These are phyloP conservation scores for Hippotragus niger DNA, from an alignment of 2,113 vertebrate genomes.

Conservation along the genomic window DNA sequence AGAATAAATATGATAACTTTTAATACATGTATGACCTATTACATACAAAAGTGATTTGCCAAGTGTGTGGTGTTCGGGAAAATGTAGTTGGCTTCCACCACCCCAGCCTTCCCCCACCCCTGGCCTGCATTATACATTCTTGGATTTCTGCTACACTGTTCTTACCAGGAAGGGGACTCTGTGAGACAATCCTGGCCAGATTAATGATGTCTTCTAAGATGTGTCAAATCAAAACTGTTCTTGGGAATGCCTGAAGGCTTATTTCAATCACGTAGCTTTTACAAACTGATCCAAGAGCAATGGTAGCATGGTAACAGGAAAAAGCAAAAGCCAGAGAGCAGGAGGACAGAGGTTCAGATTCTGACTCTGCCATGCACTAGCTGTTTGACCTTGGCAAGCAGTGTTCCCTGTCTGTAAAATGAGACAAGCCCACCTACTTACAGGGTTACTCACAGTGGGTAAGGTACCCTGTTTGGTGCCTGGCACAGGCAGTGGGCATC, in stretches of 20 bases:
- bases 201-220: not conserved
- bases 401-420: not conserved
- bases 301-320: not conserved
- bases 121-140: not conserved
- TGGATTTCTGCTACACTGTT: not conserved
- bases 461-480: not conserved
- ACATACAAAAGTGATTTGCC: conserved; percentile 37
- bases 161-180: conserved; percentile 18
- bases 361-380: not conserved
- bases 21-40: not conserved
- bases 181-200: not conserved
- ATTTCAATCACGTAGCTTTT: not conserved
- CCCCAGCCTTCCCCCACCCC: not conserved
- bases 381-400: not conserved
- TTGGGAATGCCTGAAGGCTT: not conserved
- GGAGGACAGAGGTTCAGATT: not conserved
- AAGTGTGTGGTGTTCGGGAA: conserved; percentile 26
- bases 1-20: conserved; percentile 50
- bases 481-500: not conserved
- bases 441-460: not conserved
- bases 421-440: not conserved
- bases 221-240: conserved; percentile 16
- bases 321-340: not conserved
- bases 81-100: not conserved
- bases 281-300: not conserved